phyloP scores from a whole-genome alignment of 2,888 invertebrate genomes.

The Diaphora mendica region DNA sequence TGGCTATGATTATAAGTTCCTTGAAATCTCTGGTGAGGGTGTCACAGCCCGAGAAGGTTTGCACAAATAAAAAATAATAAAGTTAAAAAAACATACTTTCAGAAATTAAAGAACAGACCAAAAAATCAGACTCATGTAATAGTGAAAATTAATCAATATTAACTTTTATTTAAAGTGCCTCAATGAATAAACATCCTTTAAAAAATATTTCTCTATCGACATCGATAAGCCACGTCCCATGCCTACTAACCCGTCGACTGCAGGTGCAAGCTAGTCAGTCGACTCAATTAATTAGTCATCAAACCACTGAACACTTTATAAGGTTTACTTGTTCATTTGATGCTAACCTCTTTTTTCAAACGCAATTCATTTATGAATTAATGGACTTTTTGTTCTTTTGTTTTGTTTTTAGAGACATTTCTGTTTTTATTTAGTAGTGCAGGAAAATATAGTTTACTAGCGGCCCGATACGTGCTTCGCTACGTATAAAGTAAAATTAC shows the following conservation, averaged over 20 bases:
- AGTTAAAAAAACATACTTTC: too few species aligned
- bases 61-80: too few species aligned
- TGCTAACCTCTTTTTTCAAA: constrained; percentile 26
- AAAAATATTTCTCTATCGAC: neutral
- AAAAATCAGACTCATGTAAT: too few species aligned
- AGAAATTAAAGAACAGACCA: too few species aligned
- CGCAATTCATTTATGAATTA: constrained; percentile 13
- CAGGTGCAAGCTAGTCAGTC: constrained; percentile 53
- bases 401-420: neutral
- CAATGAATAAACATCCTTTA: neutral
- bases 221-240: constrained; percentile 24
- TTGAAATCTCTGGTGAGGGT: too few species aligned
- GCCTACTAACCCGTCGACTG: constrained; percentile 51
- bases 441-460: too few species aligned
- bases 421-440: neutral
- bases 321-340: constrained; percentile 47
- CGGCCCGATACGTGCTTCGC: too few species aligned
- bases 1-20: too few species aligned
- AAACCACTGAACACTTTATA: constrained; percentile 52
- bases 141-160: neutral
- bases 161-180: neutral
- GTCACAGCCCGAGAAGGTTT: too few species aligned
- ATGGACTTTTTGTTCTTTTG: neutral
- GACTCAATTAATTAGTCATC: constrained; percentile 61
- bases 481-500: too few species aligned